Base-by-base conservation (phyloP, 2,888 invertebrate genomes). In the Tiphia femorata region DNA sequence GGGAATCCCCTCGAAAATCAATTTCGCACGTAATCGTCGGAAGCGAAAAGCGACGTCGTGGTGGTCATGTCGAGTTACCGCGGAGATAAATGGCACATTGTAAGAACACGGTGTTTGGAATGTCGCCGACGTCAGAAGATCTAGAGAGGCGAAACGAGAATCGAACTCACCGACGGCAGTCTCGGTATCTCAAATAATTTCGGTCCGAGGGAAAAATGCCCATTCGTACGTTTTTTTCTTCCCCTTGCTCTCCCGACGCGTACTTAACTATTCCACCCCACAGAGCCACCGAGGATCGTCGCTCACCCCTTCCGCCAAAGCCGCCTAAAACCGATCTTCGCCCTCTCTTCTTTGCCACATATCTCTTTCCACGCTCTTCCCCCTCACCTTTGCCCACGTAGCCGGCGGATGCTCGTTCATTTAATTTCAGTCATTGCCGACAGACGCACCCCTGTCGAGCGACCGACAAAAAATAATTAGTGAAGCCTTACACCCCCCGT, bases 401-500 rank as follows among this genome's bases (percentile, higher is more conserved):
- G 67, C 59, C 55, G 70, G 66, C 70, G 64, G 66, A 70, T 75
- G 73, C 76, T 78, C 78, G 76, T 79, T 82, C 81, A 80, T 82
- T 82, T 80, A 81, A 82, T 82, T 81, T 79, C 72, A 81, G 80
- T 79, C 79, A 80, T 78, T 76, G 77, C 73, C 74, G 74, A 73
- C 73, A 70, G 76, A 73, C 78, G 77, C 78, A 77, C 80, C 79
- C 82, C 78, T 79, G 78, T 79, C 77, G 80, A 74, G 81, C 77
- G 77, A 72, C 77, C 81, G 77, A 81, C 81, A 81, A 82, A 82
- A 82, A 82, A 82, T 82, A 82, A 82, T 82, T 82, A 82, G 82
- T 78, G 81, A 82, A 82, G 81, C 82, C 81, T 76, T 79, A 77
- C 68, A 72, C 75, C 77, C 75, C n/a, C 70, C 59, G 70, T 64